Evolutionary conservation across 2,113 vertebrate species (phyloP).

Genomic region (Zosterops lateralis): DNA sequence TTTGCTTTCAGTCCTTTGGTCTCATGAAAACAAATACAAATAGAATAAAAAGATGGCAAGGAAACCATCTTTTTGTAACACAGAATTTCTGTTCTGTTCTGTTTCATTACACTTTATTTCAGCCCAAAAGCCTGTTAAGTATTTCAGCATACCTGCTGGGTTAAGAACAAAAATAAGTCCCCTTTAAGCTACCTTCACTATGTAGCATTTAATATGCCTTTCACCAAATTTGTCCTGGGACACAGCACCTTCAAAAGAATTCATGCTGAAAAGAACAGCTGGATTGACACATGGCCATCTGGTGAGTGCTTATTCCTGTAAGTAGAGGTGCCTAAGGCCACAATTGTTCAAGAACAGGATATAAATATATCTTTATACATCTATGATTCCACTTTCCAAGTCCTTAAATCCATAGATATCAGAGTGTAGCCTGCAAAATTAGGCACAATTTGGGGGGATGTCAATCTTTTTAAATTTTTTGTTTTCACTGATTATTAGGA

Average conservation of each 20-base stretch:
- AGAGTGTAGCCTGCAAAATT: not conserved
- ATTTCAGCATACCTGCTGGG: not conserved
- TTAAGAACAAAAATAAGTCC: not conserved
- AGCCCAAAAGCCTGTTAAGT: not conserved
- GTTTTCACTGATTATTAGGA: not conserved
- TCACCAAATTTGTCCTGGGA: not conserved
- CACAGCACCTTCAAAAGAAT: constrained; percentile 8
- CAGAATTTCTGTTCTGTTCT: not conserved
- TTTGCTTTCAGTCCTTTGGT: not conserved
- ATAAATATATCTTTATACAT: not conserved
- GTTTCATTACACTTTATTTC: not conserved
- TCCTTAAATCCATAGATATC: not conserved
- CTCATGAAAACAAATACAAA: not conserved
- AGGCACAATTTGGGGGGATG: not conserved
- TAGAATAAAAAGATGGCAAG: not conserved
- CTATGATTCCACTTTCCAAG: not conserved
- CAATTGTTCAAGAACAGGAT: not conserved
- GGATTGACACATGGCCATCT: constrained; percentile 33
- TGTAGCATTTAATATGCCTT: not conserved
- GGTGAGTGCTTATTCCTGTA: not conserved
- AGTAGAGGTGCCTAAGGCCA: constrained; percentile 24
- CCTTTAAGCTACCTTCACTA: not conserved
- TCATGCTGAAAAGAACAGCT: constrained; percentile 52
- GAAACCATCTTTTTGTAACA: not conserved
- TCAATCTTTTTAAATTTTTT: not conserved